Evolutionary conservation across 1,140 invertebrate genomes (phyloP).

Genomic region (Ostrea denselamellosa): DNA sequence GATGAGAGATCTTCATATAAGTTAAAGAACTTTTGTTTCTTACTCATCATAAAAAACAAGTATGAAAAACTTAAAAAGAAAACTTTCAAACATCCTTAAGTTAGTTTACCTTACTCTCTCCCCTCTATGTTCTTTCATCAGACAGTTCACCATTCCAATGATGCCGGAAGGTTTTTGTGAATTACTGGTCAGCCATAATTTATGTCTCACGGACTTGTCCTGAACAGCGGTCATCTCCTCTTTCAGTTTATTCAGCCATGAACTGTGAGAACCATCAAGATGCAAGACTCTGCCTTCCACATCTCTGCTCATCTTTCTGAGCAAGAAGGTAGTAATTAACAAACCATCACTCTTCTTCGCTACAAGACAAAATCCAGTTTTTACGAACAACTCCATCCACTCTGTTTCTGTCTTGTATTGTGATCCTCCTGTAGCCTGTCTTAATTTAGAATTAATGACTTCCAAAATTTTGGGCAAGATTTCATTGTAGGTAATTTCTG

Average conservation of each 20-base stretch:
- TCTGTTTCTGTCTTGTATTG: constrained; percentile 70
- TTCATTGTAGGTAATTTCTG: constrained; percentile 84
- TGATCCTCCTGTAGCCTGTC: neutral
- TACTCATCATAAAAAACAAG: neutral
- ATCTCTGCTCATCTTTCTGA: constrained; percentile 57
- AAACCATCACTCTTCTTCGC: constrained; percentile 70
- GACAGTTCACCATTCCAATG: constrained; percentile 92
- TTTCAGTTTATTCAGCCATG: constrained; percentile 90
- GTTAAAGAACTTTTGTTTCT: neutral
- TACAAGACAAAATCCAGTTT: constrained; percentile 77
- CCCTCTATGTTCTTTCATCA: constrained; percentile 90
- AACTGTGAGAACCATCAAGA: constrained; percentile 74
- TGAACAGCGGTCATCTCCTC: constrained; percentile 80
- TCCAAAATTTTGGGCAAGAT: constrained; percentile 20
- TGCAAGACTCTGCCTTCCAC: constrained; percentile 50
- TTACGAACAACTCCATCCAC: constrained; percentile 76
- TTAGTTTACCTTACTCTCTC: constrained; percentile 82
- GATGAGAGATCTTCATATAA: no score
- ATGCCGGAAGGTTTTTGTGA: constrained; percentile 83
- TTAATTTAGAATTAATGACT: neutral
- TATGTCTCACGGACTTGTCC: constrained; percentile 76
- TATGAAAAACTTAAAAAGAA: neutral
- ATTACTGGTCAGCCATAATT: constrained; percentile 74
- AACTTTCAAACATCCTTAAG: neutral
- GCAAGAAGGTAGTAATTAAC: constrained; percentile 71